These are phyloP conservation scores for Myripristis jacobus DNA, from an alignment of 2,797 vertebrate genomes.

Conservation along the genomic window DNA sequence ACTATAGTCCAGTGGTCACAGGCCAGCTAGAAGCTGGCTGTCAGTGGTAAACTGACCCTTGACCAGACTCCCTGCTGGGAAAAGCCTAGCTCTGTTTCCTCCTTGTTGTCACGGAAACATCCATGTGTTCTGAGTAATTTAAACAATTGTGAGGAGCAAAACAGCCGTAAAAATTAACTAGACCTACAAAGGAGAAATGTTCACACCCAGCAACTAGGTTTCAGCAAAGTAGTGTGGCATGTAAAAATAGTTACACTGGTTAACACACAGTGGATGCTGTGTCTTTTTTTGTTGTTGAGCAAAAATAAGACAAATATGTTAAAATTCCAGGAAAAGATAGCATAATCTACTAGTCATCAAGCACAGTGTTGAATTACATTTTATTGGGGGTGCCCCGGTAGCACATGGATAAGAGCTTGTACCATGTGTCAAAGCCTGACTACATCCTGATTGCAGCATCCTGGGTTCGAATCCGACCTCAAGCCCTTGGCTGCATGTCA, in stretches of 20 bases:
- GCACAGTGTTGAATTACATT: no score
- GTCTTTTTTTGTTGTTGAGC: not conserved
- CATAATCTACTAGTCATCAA: no score
- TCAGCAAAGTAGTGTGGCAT: constrained; percentile 28
- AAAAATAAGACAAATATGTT: not conserved
- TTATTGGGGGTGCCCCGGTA: no score
- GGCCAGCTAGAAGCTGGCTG: constrained; percentile 34
- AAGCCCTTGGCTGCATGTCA: no score
- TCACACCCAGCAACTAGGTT: constrained; percentile 42
- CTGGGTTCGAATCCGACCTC: no score
- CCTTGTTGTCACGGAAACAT: constrained; percentile 77
- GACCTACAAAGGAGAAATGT: constrained; percentile 46
- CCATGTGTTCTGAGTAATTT: constrained; percentile 47
- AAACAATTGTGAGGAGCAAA: constrained; percentile 62
- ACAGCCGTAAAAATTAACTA: constrained; percentile 27
- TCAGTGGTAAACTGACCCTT: constrained; percentile 56
- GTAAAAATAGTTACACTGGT: not conserved
- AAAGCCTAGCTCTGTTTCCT: constrained; percentile 72
- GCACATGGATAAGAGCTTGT: no score
- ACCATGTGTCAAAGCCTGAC: no score
- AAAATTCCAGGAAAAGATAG: no score
- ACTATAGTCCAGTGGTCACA: constrained; percentile 36
- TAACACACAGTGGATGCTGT: not conserved
- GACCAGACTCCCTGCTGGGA: constrained; percentile 68
- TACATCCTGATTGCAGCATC: no score